Base-by-base conservation (phyloP, 2,888 invertebrate species). In the Chelonus formosanus region DNA sequence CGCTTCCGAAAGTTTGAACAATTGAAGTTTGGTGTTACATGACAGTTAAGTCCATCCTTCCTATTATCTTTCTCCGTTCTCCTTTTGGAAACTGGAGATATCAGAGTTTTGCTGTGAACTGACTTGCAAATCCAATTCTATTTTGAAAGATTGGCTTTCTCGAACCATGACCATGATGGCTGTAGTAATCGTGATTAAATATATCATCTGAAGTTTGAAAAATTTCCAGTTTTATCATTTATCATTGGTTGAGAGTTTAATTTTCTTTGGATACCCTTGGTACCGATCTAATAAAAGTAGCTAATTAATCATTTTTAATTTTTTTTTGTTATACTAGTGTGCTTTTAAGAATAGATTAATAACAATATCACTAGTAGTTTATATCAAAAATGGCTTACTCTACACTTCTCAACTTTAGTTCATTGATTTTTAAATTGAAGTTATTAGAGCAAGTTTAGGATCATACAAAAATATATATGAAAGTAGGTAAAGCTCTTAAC, bases 51-150 rank as follows among this genome's bases (percentile, higher is more conserved):
- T 7, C 55, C 55, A 5, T 10, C 40, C n/a, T 40, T 10, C 40
- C 10, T 44, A 31, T 6, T 40, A 5, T 40, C 40, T 6, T 40
- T 40, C 31, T 31, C 40, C 43, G 48, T 61, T 32, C 34, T 31
- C 40, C 8, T 20, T 32, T n/a, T 10, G 20, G 8, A 32, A 32
- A 40, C 32, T 47, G 35, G 5, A 5, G 43, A 69, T 61, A 71
- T 60, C 58, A 53, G 66, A 54, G 57, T 60, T 53, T 56, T 20
- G 69, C 70, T 70, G 70, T 71, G 73, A 66, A 8, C 69, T 67
- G 74, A 74, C 73, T 74, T 75, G 75, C 76, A 78, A 78, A 78
- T 78, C 73, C 73, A 73, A 79, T 78, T 74, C 71, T 62, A 68
- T 70, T 70, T 59, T 60, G 53, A 60, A 65, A 66, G 63, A 63